Base-by-base conservation (phyloP, 2,888 invertebrate genomes). In the Arge pagana region DNA sequence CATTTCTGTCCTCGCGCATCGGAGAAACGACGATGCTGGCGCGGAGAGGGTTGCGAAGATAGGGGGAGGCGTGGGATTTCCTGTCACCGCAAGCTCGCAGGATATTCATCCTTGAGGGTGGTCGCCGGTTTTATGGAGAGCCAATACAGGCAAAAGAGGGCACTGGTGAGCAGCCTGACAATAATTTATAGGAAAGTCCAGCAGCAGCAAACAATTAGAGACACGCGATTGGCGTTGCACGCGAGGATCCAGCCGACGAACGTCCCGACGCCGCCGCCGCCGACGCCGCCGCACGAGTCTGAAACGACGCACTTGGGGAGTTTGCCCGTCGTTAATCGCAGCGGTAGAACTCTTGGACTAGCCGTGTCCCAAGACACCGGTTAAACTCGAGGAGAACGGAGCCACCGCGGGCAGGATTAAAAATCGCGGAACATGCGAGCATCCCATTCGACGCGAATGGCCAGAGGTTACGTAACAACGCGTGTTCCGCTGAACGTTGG, bases 161-260 rank as follows among this genome's bases (percentile, higher is more conserved):
- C 42, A 42, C 33, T 23, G 40, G 50, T 48, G 15, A 19, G 26
- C 37, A 4, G 13, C 35, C 58, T 48, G 48, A 64, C 59, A 57
- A 62, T 61, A 63, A 63, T 64, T 63, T 59, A 62, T 61, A 49
- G 56, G 37, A 28, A 49, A 60, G 55, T 57, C 57, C 57, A 49
- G 54, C 21, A 43, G 19, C 48, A 48, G 48, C 50, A 55, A 62
- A 58, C 59, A 65, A 64, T 64, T 62, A 63, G 58, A 52, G 50
- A 53, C 62, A 64, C 63, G 62, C 58, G 58, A 65, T 48, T 53
- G 52, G 45, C 55, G 45, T 53, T 39, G 52, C 60, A 62, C 54
- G 60, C 53, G 30, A 57, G 40, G 36, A 10, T 42, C 26, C 10
- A 45, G 16, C 24, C 23, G 11, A 19, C 6, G 37, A 24, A 35